These are phyloP conservation scores for Arenaria interpres DNA, from an alignment of 2,113 vertebrate species.

Conservation along the genomic window DNA sequence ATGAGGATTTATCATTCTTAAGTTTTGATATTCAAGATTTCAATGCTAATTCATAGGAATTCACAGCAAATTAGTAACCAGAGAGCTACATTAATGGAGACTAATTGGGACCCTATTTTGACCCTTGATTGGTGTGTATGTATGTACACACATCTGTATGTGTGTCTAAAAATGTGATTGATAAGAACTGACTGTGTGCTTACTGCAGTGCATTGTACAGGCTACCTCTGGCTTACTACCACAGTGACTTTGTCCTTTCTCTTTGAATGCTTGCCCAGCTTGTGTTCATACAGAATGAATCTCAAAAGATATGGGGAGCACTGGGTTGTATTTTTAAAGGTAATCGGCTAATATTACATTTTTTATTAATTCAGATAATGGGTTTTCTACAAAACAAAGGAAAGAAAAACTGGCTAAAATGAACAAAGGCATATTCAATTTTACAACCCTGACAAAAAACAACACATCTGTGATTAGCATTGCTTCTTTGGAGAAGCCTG, in stretches of 20 bases:
- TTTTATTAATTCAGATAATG: background rate
- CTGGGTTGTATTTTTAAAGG: background rate
- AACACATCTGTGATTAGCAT: background rate
- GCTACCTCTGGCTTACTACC: background rate
- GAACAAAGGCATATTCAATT: background rate
- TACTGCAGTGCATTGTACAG: fast-evolving
- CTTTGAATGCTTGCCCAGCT: background rate
- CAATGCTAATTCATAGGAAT: background rate
- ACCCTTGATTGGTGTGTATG: background rate
- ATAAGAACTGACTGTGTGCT: background rate
- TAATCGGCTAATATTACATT: background rate
- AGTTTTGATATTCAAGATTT: background rate
- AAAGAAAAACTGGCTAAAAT: background rate
- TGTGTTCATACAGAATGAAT: background rate
- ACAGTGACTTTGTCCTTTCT: background rate
- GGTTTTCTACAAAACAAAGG: background rate
- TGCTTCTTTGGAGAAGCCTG: background rate
- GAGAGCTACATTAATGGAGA: background rate
- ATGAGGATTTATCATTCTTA: background rate
- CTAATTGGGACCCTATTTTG: background rate
- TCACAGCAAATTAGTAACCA: background rate
- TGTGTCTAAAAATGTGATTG: background rate
- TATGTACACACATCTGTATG: background rate
- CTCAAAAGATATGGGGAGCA: background rate
- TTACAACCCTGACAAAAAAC: background rate